phyloP scores from a whole-genome alignment of 1,140 invertebrate genomes.

The Drosophila eugracilis region DNA sequence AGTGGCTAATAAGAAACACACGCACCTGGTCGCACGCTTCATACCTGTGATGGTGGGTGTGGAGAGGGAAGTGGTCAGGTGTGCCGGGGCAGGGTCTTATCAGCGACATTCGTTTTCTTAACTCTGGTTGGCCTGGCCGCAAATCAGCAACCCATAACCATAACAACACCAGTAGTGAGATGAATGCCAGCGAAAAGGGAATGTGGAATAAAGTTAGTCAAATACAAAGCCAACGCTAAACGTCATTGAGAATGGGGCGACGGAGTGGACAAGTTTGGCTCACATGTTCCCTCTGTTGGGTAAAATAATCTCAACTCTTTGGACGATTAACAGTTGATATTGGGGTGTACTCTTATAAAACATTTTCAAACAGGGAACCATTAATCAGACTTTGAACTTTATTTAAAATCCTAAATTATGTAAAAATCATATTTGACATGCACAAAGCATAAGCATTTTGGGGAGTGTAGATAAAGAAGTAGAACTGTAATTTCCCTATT shows the following conservation, averaged over 20 bases:
- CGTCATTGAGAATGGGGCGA: conserved; percentile 41
- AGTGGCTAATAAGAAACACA: conserved; percentile 45
- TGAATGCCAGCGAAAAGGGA: conserved; percentile 51
- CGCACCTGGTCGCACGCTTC: conserved; percentile 41
- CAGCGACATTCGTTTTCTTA: conserved; percentile 66
- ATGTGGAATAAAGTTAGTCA: conserved; percentile 22
- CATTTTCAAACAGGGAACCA: not conserved
- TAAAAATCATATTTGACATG: no score
- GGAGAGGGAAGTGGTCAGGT: not conserved
- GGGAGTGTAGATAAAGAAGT: not conserved
- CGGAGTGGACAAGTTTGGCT: conserved; percentile 5
- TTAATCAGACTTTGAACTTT: not conserved
- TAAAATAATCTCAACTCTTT: conserved; percentile 30
- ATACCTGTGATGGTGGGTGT: not conserved
- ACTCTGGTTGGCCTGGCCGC: conserved; percentile 43
- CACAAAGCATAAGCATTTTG: no score
- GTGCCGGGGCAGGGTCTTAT: conserved; percentile 39
- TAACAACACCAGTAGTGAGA: conserved; percentile 57
- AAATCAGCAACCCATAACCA: conserved; percentile 44
- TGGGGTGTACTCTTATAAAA: not conserved
- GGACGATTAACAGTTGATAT: conserved; percentile 32
- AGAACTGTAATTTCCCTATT: conserved; percentile 2
- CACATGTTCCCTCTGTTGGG: no score
- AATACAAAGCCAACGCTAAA: conserved; percentile 21
- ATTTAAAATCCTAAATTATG: not conserved